phyloP scores from a whole-genome alignment of 2,113 vertebrate species.

The Typhlomys cinereus region DNA sequence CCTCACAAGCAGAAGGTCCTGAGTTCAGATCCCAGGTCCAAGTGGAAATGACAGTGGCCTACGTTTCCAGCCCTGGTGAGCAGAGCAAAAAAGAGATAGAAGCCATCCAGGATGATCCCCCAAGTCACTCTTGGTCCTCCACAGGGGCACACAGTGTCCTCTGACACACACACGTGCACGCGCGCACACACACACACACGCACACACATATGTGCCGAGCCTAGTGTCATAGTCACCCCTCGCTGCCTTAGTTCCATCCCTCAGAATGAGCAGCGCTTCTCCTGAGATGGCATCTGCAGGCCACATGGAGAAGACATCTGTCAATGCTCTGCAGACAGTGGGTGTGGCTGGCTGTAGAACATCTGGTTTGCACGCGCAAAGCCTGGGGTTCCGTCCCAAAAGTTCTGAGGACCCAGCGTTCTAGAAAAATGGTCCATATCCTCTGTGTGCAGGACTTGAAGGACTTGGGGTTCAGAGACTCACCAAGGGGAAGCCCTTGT shows the following conservation, averaged over 20 bases:
- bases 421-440: slow-evolving; percentile 47
- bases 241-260: neutral
- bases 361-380: neutral
- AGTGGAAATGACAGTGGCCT: no score
- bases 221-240: slow-evolving; percentile 35
- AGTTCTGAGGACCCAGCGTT: slow-evolving; percentile 36
- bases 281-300: neutral
- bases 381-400: neutral
- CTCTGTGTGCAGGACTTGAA: slow-evolving; percentile 40
- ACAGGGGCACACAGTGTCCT: no score
- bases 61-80: no score
- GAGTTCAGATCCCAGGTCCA: neutral
- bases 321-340: neutral
- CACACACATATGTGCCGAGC: neutral
- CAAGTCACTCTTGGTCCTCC: no score
- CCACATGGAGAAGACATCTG: slow-evolving; percentile 2
- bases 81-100: no score
- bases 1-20: neutral
- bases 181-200: neutral
- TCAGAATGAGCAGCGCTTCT: neutral
- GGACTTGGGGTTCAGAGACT: slow-evolving; percentile 74
- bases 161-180: neutral
- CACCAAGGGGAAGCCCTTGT: slow-evolving; percentile 59
- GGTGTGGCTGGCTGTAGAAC: neutral
- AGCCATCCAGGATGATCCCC: no score